These are phyloP conservation scores for Acrossocheilus wenchowensis DNA, from an alignment of 2,797 vertebrate species.

Conservation along the genomic window DNA sequence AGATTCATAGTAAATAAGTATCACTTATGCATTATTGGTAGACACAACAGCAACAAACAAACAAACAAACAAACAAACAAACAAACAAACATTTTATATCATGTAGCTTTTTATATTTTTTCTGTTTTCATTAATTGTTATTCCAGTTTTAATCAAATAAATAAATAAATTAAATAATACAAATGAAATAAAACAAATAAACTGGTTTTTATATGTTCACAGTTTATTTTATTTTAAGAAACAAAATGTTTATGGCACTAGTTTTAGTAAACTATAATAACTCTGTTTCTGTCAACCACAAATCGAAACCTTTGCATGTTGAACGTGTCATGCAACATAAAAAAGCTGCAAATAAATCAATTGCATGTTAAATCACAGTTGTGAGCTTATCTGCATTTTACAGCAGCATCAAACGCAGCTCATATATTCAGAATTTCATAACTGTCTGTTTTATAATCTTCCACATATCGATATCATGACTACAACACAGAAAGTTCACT, in stretches of 20 bases:
- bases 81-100: too few species aligned
- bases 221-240: too few species aligned
- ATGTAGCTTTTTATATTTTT: too few species aligned
- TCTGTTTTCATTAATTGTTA: too few species aligned
- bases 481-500: conserved; percentile 22
- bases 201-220: too few species aligned
- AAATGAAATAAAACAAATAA: too few species aligned
- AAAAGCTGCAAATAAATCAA: not conserved
- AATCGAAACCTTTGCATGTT: not conserved
- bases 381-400: not conserved
- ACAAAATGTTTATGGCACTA: too few species aligned
- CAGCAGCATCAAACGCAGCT: not conserved
- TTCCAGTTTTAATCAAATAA: too few species aligned
- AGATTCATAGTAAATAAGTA: too few species aligned
- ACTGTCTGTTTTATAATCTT: not conserved
- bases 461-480: not conserved
- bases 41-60: not conserved
- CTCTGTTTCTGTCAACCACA: not conserved
- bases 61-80: too few species aligned
- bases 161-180: too few species aligned
- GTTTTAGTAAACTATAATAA: too few species aligned
- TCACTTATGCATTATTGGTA: not conserved
- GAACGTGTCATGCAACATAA: not conserved
- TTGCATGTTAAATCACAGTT: not conserved
- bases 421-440: not conserved